Base-by-base conservation (phyloP, 2,888 invertebrate species). In the Trilocha varians region DNA sequence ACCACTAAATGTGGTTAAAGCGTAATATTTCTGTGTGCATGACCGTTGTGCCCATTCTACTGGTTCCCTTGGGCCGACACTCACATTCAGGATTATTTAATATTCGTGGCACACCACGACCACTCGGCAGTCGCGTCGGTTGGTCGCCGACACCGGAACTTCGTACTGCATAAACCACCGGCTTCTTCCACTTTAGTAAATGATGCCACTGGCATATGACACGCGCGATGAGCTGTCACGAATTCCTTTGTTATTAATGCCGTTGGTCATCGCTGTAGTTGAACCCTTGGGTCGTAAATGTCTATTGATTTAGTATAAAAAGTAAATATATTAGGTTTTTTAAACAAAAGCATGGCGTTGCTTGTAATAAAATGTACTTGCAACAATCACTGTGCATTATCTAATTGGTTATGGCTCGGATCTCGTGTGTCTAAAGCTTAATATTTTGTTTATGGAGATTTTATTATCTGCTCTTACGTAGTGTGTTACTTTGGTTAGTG, bases 91-190 rank as follows among this genome's bases (percentile, higher is more conserved):
- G 46, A 49, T 62, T 65, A 56, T 47, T 67, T 63, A 65, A 54
- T 72, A 79, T 78, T 75, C 77, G 47, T 48, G 51, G 42, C 66
- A 65, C 62, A 53, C 25, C 35, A 13, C 38, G 34, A 16, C 37
- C 37, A 34, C 15, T 33, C 36, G 40, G 38, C 14, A 18, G 35
- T 17, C 36, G 40, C 32, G 39, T 42, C 56, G 61, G 62, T 57
- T 65, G 62, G 50, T 57, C 58, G 59, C 50, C 51, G 51, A 53
- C 68, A 71, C 77, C 79, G 79, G 79, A 79, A 76, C 70, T 67
- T 47, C 45, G 55, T 55, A 56, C 59, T 60, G 54, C 61, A 59
- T 57, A 62, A 67, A 65, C 60, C 59, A 62, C 65, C 70, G 55
- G 43, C 38, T 48, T 54, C 59, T 70, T 70, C 65, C 70, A 65